Percentiles rank a stretch among this genome's conserved stretches.
Evolutionary conservation across 1,140 invertebrate genomes (phyloP).

Genomic region (Neodiprion fabricii): DNA sequence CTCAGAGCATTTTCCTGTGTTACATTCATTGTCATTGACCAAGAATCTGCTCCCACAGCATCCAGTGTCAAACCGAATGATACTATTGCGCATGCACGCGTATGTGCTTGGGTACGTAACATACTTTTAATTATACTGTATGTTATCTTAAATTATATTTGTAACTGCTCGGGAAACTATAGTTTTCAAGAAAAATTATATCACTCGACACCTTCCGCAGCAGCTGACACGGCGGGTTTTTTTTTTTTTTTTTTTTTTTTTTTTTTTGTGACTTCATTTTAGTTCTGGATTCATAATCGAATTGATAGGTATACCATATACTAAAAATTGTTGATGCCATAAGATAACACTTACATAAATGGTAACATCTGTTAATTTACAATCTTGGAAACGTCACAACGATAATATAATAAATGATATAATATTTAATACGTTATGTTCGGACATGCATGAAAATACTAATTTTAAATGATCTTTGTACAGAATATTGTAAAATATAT

Average conservation of each 20-base stretch:
- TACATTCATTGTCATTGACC: no score
- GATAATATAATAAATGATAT: not conserved
- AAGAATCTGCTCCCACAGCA: no score
- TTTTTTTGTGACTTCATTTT: not conserved
- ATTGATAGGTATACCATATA: not conserved
- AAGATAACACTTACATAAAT: not conserved
- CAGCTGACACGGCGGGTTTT: not conserved
- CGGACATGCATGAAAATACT: not conserved
- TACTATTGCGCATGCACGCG: no score
- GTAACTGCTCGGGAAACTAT: no score
- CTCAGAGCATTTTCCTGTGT: no score
- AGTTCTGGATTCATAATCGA: not conserved
- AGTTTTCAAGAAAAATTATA: no score
- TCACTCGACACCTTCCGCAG: no score
- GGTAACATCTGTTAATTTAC: not conserved
- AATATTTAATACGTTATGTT: not conserved
- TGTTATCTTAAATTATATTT: no score
- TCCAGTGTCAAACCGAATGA: no score
- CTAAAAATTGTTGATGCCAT: not conserved
- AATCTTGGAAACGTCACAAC: not conserved
- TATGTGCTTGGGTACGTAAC: no score
- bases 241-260: not conserved
- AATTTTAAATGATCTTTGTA: conserved; percentile 43
- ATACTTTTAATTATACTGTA: no score
- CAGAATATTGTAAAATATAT: conserved; percentile 59